Conservation (phyloP, 2,113 vertebrate species). For the Murina feae region DNA sequence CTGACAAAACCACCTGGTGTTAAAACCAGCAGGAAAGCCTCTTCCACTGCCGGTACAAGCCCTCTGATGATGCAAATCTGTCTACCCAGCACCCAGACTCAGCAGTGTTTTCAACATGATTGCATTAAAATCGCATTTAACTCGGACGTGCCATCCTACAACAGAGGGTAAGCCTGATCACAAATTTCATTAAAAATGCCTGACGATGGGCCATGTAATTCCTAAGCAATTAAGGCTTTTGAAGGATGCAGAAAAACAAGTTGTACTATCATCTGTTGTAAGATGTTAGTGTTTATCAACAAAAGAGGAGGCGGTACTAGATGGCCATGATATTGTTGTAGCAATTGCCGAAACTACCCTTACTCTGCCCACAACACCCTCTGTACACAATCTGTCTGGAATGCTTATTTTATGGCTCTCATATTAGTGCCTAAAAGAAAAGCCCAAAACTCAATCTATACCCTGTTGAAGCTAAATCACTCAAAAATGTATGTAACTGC, state of each 20-base stretch:
- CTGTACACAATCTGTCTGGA: slow-evolving; percentile 3
- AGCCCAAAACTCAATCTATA: slow-evolving; percentile 53
- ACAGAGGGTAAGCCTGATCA: slow-evolving; percentile 69
- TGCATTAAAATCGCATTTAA: slow-evolving; percentile 75
- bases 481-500: slow-evolving; percentile 52
- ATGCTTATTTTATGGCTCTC: slow-evolving; percentile 9
- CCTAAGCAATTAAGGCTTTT: slow-evolving; percentile 68
- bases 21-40: slow-evolving; percentile 55
- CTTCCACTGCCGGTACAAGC: slow-evolving; percentile 51
- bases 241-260: slow-evolving; percentile 72
- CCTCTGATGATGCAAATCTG: slow-evolving; percentile 55
- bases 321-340: slow-evolving; percentile 70
- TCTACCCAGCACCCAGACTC: slow-evolving; percentile 68
- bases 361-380: slow-evolving; percentile 42
- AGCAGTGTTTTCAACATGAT: slow-evolving; percentile 71
- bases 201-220: slow-evolving; percentile 64
- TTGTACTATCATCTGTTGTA: slow-evolving; percentile 73
- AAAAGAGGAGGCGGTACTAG: slow-evolving; percentile 49
- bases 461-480: not conserved
- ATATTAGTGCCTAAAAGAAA: slow-evolving; percentile 51
- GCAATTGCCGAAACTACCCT: slow-evolving; percentile 60
- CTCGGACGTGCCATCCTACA: slow-evolving; percentile 63
- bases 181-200: slow-evolving; percentile 72
- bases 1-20: slow-evolving; percentile 61
- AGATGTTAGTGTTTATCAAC: slow-evolving; percentile 74